Base-by-base conservation (phyloP, 53 echinoderm and acorn worm species). In the Astropecten irregularis region DNA sequence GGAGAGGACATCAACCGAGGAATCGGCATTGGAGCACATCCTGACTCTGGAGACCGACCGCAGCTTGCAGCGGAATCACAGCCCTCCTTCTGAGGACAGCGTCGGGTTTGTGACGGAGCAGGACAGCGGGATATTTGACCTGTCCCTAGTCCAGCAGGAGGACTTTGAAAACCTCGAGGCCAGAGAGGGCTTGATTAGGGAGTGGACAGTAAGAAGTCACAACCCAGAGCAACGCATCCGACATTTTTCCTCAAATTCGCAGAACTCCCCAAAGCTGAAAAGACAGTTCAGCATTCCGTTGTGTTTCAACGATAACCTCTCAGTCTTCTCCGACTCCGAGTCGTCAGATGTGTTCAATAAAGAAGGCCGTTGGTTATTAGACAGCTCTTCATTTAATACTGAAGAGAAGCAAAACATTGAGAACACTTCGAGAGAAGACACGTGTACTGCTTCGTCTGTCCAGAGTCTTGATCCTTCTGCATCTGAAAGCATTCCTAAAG, bases 91-190 rank as follows among this genome's bases (percentile, higher is more conserved):
- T 10, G 79, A 79, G 32, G 79, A 79, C 22, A 7, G 7, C 15
- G 61, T 47, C 36, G 60, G 60, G 32, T 44, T 46, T 30, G 39
- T 30, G 0, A 31, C 29, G 5, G 79, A 79, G 11, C 79, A 79
- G 50, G 79, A 79, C 79, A 79, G 79, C 15, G 79, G 79, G 42
- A 46, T 79, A 46, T 79, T 79, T 32, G 79, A 79, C 36, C 59
- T 79, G 2, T 79, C 79, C 7, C 47, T 79, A 13, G 47, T 61
- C 48, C 79, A 79, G 46, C 79, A 79, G 61, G 74, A 74, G 40
- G 79, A 79, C 62, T 79, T 40, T 47, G 79, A 79, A 10, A 46
- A 25, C 15, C 26, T 44, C 21, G 79, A 79, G 8, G 40, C 16
- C 28, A 61, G 62, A 79, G 79, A 79, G 30, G 1, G 20, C 14